Evolutionary conservation across 1,140 invertebrate genomes (phyloP).

Genomic region (Drosophila pseudoananassae): DNA sequence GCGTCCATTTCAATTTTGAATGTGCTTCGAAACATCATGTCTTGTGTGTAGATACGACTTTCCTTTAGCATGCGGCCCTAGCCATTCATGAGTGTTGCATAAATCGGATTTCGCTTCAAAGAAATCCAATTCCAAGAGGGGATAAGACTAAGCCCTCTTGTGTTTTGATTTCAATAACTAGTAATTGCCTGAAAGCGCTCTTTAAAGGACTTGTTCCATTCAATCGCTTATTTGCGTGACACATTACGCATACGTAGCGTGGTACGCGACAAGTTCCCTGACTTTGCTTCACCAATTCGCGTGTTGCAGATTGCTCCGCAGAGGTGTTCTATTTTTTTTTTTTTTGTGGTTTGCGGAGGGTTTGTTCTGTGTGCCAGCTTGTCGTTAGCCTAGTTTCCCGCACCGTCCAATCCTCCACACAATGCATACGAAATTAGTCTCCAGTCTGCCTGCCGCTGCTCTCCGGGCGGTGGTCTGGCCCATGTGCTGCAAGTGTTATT

Average conservation of each 20-base stretch:
- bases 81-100: slow-evolving; percentile 42
- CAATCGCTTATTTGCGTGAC: slow-evolving; percentile 37
- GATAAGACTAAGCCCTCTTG: no score
- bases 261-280: slow-evolving; percentile 33
- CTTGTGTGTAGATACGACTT: slow-evolving; percentile 26
- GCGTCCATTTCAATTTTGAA: slow-evolving; percentile 47
- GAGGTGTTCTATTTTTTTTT: slow-evolving; percentile 4
- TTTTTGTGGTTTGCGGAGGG: not conserved
- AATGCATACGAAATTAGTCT: slow-evolving; percentile 64
- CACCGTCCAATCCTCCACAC: slow-evolving; percentile 28
- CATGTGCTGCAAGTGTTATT: slow-evolving; percentile 63
- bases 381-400: slow-evolving; percentile 62
- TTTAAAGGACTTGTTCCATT: slow-evolving; percentile 1
- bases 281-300: slow-evolving; percentile 54
- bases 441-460: slow-evolving; percentile 35
- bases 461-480: slow-evolving; percentile 41
- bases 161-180: slow-evolving; percentile 1
- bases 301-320: slow-evolving; percentile 52
- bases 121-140: not conserved
- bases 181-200: not conserved
- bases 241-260: slow-evolving; percentile 60
- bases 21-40: slow-evolving; percentile 24
- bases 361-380: slow-evolving; percentile 17
- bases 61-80: slow-evolving; percentile 19
- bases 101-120: slow-evolving; percentile 6